phyloP scores from a whole-genome alignment of 30 jellyfish, hydroid and myxozoan species.

The Catostylus mosaicus region DNA sequence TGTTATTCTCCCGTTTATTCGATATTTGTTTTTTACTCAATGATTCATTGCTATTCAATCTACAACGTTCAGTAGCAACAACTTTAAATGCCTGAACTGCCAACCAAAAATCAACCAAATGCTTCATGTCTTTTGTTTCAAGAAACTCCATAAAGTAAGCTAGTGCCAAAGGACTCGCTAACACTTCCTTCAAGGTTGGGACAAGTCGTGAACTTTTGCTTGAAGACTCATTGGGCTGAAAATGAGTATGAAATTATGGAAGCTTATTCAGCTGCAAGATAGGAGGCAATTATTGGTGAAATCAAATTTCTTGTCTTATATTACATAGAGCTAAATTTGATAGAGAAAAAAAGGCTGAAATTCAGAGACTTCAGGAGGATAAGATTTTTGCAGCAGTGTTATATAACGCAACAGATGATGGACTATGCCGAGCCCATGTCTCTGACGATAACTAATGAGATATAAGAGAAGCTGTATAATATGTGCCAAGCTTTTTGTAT shows the following conservation, averaged over 20 bases:
- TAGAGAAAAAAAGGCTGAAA: no score
- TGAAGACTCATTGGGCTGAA: constrained; percentile 87
- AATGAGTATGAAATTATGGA: not conserved
- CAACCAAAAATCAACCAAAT: constrained; percentile 88
- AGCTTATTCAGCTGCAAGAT: no score
- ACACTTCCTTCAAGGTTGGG: constrained; percentile 68
- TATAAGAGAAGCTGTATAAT: no score
- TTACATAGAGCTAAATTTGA: no score
- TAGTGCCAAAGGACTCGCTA: constrained; percentile 76
- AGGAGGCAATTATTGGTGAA: no score
- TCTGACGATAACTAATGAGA: no score
- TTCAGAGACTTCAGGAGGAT: no score
- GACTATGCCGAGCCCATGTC: no score
- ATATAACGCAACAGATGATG: no score
- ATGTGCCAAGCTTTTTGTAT: no score
- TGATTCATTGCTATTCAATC: constrained; percentile 24
- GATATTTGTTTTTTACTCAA: not conserved
- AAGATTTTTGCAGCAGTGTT: no score
- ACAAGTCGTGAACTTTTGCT: constrained; percentile 66
- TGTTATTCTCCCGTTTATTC: not conserved
- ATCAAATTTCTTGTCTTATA: no score
- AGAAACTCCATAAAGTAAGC: constrained; percentile 92
- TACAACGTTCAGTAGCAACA: constrained; percentile 65
- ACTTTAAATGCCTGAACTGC: constrained; percentile 89
- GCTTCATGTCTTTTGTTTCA: constrained; percentile 48